These are phyloP conservation scores for Fundulus diaphanus DNA, from an alignment of 2,797 vertebrate species.

Conservation along the genomic window DNA sequence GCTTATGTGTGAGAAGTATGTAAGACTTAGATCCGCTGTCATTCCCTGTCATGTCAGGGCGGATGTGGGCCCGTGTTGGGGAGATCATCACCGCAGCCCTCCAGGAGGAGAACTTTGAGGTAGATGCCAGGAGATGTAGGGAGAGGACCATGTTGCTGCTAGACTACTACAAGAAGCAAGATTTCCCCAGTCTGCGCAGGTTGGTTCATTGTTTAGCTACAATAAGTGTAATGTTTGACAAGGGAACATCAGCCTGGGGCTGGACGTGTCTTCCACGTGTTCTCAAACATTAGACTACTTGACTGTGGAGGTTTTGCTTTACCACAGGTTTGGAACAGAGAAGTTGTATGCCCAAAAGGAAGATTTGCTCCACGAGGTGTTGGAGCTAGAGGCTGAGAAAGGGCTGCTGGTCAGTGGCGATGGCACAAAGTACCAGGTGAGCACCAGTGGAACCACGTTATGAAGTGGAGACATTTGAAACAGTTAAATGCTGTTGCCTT, in stretches of 20 bases:
- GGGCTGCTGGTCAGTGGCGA: constrained; percentile 72
- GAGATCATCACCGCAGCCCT: constrained; percentile 81
- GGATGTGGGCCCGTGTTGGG: constrained; percentile 82
- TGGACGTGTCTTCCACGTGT: not conserved
- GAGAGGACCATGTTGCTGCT: constrained; percentile 85
- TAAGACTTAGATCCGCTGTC: not conserved
- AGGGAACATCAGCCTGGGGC: not conserved
- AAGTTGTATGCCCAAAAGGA: constrained; percentile 84
- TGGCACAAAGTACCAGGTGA: constrained; percentile 72
- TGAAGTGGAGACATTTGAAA: not conserved
- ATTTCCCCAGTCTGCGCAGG: constrained; percentile 84
- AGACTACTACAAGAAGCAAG: constrained; percentile 86
- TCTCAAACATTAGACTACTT: not conserved
- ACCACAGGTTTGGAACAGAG: constrained; percentile 82
- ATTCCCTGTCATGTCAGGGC: constrained; percentile 47
- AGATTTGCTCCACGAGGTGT: constrained; percentile 82
- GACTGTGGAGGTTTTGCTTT: constrained; percentile 8
- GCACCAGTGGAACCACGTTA: not conserved
- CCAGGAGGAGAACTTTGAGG: constrained; percentile 84
- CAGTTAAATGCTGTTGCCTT: not conserved
- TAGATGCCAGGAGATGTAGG: constrained; percentile 82
- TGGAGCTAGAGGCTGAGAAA: constrained; percentile 84
- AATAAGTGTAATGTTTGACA: not conserved
- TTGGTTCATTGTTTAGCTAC: constrained; percentile 23
- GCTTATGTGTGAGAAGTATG: not conserved